phyloP scores from a whole-genome alignment of 2,888 invertebrate species.

The Tenthredo distinguenda region DNA sequence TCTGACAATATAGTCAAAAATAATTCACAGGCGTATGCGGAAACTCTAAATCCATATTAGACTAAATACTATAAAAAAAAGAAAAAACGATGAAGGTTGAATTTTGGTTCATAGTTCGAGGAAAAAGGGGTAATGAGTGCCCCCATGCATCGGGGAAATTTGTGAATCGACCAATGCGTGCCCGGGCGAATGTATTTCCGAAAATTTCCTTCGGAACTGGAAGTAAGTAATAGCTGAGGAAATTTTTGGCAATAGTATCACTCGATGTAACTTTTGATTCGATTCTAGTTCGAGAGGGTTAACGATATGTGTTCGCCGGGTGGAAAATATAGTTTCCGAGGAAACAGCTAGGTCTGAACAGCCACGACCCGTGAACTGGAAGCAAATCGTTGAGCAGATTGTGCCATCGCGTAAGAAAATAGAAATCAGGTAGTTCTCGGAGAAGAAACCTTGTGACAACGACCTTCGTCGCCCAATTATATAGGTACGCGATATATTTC shows the following conservation, averaged over 20 bases:
- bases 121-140: not conserved
- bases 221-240: not conserved
- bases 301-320: not conserved
- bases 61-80: not conserved
- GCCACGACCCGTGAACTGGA: constrained; percentile 15
- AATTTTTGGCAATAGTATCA: not conserved
- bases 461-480: constrained; percentile 29
- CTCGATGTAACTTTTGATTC: not conserved
- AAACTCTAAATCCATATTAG: not conserved
- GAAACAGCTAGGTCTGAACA: not conserved
- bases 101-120: not conserved
- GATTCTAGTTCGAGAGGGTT: not conserved
- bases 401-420: constrained; percentile 44
- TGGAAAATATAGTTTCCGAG: not conserved
- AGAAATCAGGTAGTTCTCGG: constrained; percentile 39
- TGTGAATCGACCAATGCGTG: not conserved
- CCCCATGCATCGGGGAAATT: not conserved
- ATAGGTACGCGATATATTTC: not conserved
- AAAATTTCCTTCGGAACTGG: not conserved
- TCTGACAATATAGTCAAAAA: not conserved
- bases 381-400: constrained; percentile 13
- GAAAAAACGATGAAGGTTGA: not conserved
- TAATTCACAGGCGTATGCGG: not conserved
- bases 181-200: not conserved
- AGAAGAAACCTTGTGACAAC: constrained; percentile 45